A percentile compares a stretch with the other conserved stretches of the same genome.
phyloP scores from a whole-genome alignment of 2,888 invertebrate species.

The Dynastes maya region DNA sequence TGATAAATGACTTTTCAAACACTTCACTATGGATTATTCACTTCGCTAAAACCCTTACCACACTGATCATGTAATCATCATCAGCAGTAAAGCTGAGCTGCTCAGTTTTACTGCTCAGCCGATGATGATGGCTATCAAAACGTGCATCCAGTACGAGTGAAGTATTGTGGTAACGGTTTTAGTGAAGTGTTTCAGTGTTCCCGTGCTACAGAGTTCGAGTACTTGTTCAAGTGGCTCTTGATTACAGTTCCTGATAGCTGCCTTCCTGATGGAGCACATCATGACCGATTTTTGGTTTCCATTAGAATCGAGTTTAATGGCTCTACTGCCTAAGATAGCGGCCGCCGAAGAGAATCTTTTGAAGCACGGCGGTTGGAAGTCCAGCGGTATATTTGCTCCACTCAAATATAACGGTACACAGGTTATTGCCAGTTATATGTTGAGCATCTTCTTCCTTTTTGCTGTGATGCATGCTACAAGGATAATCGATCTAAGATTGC shows the following conservation, averaged over 20 bases:
- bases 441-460: conserved; percentile 62
- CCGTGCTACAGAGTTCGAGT: no score
- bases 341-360: conserved; percentile 58
- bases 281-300: conserved; percentile 68
- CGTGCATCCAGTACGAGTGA: no score
- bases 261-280: conserved; percentile 65
- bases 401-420: conserved; percentile 58
- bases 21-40: no score
- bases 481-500: conserved; percentile 58
- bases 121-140: no score
- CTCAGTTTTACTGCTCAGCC: no score
- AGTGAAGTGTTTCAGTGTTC: no score
- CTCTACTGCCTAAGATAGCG: conserved; percentile 59
- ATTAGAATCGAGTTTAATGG: conserved; percentile 61
- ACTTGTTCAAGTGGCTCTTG: no score
- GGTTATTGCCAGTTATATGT: conserved; percentile 61
- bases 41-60: no score
- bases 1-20: no score
- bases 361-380: conserved; percentile 56
- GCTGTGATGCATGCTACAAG: conserved; percentile 58
- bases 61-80: no score
- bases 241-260: conserved; percentile 62
- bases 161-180: no score
- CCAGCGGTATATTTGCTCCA: conserved; percentile 56
- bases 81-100: no score